Conservation (phyloP, 2,888 invertebrate genomes). For the Catocala nupta region DNA sequence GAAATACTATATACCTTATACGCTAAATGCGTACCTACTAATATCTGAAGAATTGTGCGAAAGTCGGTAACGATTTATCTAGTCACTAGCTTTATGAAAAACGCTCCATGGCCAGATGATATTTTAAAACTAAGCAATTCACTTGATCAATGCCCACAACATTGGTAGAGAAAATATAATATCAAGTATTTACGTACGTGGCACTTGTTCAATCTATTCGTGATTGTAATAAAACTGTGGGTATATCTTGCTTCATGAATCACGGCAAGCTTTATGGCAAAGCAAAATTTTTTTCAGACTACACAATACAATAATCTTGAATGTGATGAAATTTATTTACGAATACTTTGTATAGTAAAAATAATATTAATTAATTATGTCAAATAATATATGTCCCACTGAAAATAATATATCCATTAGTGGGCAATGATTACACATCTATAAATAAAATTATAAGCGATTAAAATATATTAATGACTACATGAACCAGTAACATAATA, state of each 20-base stretch:
- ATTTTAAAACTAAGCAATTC: constrained; percentile 14
- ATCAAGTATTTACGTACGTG: constrained; percentile 11
- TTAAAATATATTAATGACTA: constrained; percentile 65
- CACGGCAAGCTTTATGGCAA: constrained; percentile 50
- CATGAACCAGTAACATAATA: constrained; percentile 68
- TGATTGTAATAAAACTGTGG: constrained; percentile 9
- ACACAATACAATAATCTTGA: constrained; percentile 28
- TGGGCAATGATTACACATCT: constrained; percentile 39
- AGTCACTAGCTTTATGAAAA: constrained; percentile 24
- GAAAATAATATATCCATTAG: constrained; percentile 48
- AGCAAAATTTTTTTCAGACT: constrained; percentile 28
- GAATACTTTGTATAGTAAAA: constrained; percentile 31
- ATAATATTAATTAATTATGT: constrained; percentile 43
- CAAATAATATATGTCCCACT: constrained; percentile 50
- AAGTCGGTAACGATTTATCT: constrained; percentile 34
- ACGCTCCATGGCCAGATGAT: constrained; percentile 12
- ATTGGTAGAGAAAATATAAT: constrained; percentile 6
- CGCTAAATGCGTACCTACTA: constrained; percentile 35
- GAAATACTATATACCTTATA: constrained; percentile 13
- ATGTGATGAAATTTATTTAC: constrained; percentile 35
- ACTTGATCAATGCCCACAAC: constrained; percentile 23
- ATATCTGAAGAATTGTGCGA: constrained; percentile 42
- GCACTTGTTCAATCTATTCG: constrained; percentile 13
- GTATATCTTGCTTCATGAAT: constrained; percentile 21
- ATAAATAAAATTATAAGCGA: constrained; percentile 53